A percentile compares a stretch with the other conserved stretches of the same genome.
Conservation (phyloP, 2,797 vertebrate genomes). For the Sebastes minor region DNA sequence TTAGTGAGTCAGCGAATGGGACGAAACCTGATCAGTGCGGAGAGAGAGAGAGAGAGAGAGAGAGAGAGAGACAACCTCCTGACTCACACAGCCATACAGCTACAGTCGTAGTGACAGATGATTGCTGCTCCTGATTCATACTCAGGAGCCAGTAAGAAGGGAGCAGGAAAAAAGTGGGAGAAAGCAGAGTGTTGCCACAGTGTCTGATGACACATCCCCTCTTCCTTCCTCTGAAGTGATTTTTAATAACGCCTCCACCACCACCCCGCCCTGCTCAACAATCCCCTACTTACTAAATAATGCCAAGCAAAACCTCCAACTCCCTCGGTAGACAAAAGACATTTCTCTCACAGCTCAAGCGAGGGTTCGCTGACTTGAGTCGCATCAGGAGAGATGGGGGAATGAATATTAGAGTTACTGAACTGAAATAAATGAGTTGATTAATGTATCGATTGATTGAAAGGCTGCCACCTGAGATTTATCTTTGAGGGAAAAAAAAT, state of each 20-base stretch:
- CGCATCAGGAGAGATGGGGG: not conserved
- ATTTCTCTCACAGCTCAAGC: not conserved
- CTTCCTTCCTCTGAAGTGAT: constrained; percentile 61
- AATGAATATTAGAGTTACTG: not conserved
- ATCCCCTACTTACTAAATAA: constrained; percentile 39
- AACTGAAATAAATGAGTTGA: not conserved
- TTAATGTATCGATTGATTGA: not conserved
- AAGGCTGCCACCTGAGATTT: not conserved
- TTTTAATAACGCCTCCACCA: constrained; percentile 52
- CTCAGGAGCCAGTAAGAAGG: not conserved
- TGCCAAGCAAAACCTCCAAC: constrained; percentile 40
- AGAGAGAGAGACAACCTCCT: constrained; percentile 8
- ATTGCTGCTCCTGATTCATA: constrained; percentile 28
- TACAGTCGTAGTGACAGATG: constrained; percentile 29
- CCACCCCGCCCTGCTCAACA: constrained; percentile 43
- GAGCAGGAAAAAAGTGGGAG: not conserved
- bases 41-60: not conserved
- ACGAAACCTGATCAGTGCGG: constrained; percentile 55
- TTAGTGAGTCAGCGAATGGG: constrained; percentile 67
- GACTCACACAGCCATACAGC: constrained; percentile 19
- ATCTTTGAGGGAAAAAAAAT: not conserved
- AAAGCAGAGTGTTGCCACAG: constrained; percentile 47
- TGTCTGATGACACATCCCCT: constrained; percentile 72
- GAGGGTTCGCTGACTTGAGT: not conserved
- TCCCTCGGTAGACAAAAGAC: not conserved